A percentile compares a stretch with the other conserved stretches of the same genome.
phyloP scores from a whole-genome alignment of 2,888 invertebrate species.

The Deilephila porcellus region DNA sequence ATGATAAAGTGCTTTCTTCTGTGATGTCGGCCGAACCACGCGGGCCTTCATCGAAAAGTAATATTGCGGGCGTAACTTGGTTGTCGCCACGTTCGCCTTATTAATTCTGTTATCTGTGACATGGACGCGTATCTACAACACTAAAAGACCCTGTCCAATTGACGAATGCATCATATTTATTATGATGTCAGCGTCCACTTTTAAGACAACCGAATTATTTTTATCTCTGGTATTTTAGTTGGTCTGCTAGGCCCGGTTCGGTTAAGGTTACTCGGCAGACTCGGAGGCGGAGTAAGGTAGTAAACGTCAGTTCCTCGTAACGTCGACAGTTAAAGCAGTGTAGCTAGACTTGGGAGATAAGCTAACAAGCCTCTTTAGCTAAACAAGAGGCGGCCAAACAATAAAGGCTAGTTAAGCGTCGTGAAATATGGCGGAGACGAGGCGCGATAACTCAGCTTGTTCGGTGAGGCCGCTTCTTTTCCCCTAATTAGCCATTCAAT shows the following conservation, averaged over 20 bases:
- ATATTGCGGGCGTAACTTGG: slow-evolving; percentile 64
- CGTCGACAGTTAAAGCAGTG: slow-evolving; percentile 77
- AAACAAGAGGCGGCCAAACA: slow-evolving; percentile 79
- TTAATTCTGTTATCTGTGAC: slow-evolving; percentile 57
- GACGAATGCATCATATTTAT: slow-evolving; percentile 44
- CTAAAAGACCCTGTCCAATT: slow-evolving; percentile 53
- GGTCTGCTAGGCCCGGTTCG: neutral
- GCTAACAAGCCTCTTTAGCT: slow-evolving; percentile 80
- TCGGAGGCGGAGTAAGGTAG: slow-evolving; percentile 61
- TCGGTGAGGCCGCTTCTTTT: slow-evolving; percentile 77
- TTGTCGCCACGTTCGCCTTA: slow-evolving; percentile 64
- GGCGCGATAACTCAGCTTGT: slow-evolving; percentile 76
- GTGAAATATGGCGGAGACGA: slow-evolving; percentile 81
- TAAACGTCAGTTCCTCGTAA: slow-evolving; percentile 68
- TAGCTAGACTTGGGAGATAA: slow-evolving; percentile 77
- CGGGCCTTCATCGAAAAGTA: slow-evolving; percentile 56
- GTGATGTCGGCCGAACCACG: slow-evolving; percentile 54
- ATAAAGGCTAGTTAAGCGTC: slow-evolving; percentile 79
- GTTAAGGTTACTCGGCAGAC: slow-evolving; percentile 50
- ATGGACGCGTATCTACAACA: slow-evolving; percentile 49
- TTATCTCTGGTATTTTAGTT: neutral
- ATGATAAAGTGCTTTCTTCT: slow-evolving; percentile 75
- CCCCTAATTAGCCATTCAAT: slow-evolving; percentile 84
- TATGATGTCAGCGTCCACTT: slow-evolving; percentile 5
- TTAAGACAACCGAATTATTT: neutral